Evolutionary conservation across 1,140 invertebrate species (phyloP).

Genomic region (Wasmannia auropunctata): DNA sequence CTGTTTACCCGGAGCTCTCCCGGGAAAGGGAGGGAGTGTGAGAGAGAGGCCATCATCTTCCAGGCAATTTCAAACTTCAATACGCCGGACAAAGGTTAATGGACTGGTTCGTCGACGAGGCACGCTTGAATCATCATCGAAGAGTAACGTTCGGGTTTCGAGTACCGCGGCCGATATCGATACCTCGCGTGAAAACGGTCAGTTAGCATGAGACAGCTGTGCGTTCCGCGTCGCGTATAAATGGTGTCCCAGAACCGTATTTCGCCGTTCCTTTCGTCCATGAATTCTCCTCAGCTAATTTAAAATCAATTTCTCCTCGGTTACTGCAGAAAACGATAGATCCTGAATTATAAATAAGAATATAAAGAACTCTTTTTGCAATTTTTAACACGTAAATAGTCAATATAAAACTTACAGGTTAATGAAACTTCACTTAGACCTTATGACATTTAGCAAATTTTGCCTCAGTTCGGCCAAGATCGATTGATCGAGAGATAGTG

Average conservation of each 20-base stretch:
- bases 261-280: not conserved
- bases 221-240: not conserved
- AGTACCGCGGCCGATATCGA: slow-evolving; percentile 18
- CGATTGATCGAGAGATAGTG: not conserved
- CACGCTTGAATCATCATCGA: slow-evolving; percentile 56
- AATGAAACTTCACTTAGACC: not conserved
- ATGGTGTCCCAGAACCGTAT: slow-evolving; percentile 1
- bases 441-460: not conserved
- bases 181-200: slow-evolving; percentile 51
- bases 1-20: not conserved
- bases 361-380: not conserved
- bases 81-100: slow-evolving; percentile 45
- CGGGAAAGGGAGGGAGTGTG: too few species aligned
- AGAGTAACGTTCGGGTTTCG: slow-evolving; percentile 59
- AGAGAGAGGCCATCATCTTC: not conserved
- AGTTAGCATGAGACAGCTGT: slow-evolving; percentile 31
- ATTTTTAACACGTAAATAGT: not conserved
- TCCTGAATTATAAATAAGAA: not conserved
- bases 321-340: not conserved
- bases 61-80: slow-evolving; percentile 19
- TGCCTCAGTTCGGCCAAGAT: not conserved
- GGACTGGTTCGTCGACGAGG: slow-evolving; percentile 7
- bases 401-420: not conserved
- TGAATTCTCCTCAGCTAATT: not conserved
- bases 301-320: not conserved